phyloP scores from a whole-genome alignment of 2,797 vertebrate species.

The Sternarchorhynchus goeldii region DNA sequence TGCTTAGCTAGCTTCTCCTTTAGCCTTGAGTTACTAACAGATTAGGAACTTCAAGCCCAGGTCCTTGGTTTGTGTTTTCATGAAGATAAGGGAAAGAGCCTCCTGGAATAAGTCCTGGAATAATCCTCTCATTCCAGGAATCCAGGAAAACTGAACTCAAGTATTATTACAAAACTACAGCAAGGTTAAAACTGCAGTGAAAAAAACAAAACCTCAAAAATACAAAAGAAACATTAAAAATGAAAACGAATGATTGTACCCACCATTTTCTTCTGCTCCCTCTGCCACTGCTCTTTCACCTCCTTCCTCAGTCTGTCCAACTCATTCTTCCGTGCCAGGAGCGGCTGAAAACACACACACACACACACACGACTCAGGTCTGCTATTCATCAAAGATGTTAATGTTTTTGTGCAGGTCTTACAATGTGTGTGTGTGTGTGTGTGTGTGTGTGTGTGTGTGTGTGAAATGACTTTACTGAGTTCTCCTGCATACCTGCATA shows the following conservation, averaged over 20 bases:
- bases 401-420: background rate
- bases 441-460: background rate
- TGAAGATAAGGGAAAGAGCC: background rate
- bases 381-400: background rate
- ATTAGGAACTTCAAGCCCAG: background rate
- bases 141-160: no score
- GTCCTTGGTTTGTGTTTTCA: background rate
- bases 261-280: constrained; percentile 97
- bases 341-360: constrained; percentile 76
- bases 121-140: background rate
- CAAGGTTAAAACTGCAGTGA: no score
- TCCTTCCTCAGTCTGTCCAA: constrained; percentile 96
- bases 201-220: no score
- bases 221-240: background rate
- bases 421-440: no score
- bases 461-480: background rate
- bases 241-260: constrained; percentile 72
- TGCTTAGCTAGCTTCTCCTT: background rate
- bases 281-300: constrained; percentile 97
- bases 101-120: background rate
- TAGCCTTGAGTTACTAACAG: background rate
- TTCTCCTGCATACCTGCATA: constrained; percentile 81
- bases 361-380: constrained; percentile 13
- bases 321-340: constrained; percentile 89
- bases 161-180: no score